Percentiles rank a stretch among this genome's conserved stretches.
These are phyloP conservation scores for Calypte anna DNA, from an alignment of 2,113 vertebrate genomes.

Conservation along the genomic window DNA sequence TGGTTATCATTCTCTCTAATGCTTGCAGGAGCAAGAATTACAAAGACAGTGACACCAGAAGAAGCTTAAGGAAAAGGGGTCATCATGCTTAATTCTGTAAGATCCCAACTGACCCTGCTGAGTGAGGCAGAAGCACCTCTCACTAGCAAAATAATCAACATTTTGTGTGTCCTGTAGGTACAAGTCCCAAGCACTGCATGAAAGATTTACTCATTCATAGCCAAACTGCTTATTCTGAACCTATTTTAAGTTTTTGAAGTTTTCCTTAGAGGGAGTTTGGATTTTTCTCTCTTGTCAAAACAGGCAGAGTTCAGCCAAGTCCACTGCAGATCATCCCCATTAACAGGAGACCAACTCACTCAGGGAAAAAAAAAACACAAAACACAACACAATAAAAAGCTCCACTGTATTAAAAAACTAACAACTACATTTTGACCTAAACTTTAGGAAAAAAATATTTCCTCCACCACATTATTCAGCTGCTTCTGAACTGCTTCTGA, in stretches of 20 bases:
- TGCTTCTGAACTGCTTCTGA: neutral
- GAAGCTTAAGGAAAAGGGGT: neutral
- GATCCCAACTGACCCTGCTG: neutral
- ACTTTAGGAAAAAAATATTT: neutral
- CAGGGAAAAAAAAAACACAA: neutral
- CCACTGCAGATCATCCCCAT: neutral
- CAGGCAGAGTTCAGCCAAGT: neutral
- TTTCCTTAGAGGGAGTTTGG: neutral
- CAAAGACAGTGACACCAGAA: neutral
- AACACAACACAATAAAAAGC: neutral
- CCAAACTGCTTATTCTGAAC: neutral
- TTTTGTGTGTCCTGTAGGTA: neutral
- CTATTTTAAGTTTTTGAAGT: neutral
- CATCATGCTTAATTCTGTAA: neutral
- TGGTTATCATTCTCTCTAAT: neutral
- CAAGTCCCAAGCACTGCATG: neutral
- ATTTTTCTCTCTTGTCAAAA: neutral
- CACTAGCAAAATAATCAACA: neutral
- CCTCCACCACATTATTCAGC: accelerated
- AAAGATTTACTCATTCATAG: neutral
- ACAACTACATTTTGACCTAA: neutral
- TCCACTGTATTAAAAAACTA: neutral
- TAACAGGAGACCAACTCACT: neutral
- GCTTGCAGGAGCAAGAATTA: neutral
- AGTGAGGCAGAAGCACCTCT: neutral